A percentile compares a stretch with the other conserved stretches of the same genome.
Conservation (phyloP, 2,797 vertebrate species). For the Lacerta agilis region DNA sequence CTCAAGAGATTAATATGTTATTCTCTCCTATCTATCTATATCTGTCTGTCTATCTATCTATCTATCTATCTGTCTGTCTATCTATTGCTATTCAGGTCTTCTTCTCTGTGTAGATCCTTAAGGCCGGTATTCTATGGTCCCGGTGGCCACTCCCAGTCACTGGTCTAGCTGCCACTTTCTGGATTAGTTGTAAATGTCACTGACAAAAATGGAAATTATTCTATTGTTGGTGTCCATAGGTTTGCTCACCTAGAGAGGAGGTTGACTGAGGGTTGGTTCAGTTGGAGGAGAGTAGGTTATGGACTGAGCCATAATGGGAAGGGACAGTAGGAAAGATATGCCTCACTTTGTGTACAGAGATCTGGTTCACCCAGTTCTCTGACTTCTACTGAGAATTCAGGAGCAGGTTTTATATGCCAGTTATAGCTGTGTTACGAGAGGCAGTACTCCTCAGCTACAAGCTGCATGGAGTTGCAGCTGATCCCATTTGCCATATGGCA, state of each 20-base stretch:
- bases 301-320: background rate
- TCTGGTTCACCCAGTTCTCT: conserved; percentile 44
- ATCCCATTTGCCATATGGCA: conserved; percentile 67
- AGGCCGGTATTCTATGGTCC: no score
- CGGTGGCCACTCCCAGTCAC: no score
- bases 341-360: conserved; percentile 27
- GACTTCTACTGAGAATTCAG: conserved; percentile 46
- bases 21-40: background rate
- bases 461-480: conserved; percentile 41
- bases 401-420: conserved; percentile 39
- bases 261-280: background rate
- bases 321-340: background rate
- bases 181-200: no score
- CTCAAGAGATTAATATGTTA: background rate
- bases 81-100: background rate
- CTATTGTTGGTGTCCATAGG: background rate
- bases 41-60: background rate
- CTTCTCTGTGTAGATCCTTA: background rate
- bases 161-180: no score
- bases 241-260: background rate
- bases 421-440: conserved; percentile 31
- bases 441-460: conserved; percentile 65
- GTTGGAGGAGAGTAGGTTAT: background rate
- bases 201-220: background rate
- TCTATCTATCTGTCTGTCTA: background rate